Evolutionary conservation across 2,888 invertebrate genomes (phyloP), one percentile per base, ranked within the genome.

Genomic region (Troides aeacus): DNA sequence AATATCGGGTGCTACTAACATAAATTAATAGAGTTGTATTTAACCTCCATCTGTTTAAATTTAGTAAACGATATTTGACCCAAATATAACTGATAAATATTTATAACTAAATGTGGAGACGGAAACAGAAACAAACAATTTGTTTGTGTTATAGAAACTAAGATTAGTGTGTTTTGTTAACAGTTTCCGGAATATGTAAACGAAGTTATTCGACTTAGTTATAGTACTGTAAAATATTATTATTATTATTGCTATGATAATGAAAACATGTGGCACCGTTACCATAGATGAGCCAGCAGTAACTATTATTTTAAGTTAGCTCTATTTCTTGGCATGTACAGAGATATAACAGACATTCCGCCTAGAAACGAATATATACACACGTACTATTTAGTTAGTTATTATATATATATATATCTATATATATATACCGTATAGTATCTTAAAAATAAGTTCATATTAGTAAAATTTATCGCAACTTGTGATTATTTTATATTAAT

Each of bases 21-120:
- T 53, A n/a, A 58, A 58, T 23, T 15, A 4, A 10, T 12, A 10
- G 23, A 23, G 10, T 4, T 21, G 8, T 23, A 58, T 12, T 8
- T 58, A 24, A 23, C 10, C 57, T 58, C 23, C 12, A 58, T 58
- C 23, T 10, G 15, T 58, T 21, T 23, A 58, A 15, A 24, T 23
- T 23, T 58, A 58, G 64, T 57, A 53, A 36, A 39, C 58, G 23
- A 61, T 64, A 64, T 61, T 70, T 66, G 57, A 66, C 66, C 69
- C 62, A 70, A 58, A 46, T 70, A 59, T 70, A 58, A 62, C 23
- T 62, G 42, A 59, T 70, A 58, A 66, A 66, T 70, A 70, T 70
- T 70, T 62, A 70, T 66, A 36, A 62, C n/a, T 12, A 42, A 21
- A 60, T 42, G 42, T 39, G 46, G 21, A 50, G 46, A 10, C 36